Evolutionary conservation across 2,888 invertebrate species (phyloP), one percentile per base, ranked within the genome.

Genomic region (Drosophila neotestacea): DNA sequence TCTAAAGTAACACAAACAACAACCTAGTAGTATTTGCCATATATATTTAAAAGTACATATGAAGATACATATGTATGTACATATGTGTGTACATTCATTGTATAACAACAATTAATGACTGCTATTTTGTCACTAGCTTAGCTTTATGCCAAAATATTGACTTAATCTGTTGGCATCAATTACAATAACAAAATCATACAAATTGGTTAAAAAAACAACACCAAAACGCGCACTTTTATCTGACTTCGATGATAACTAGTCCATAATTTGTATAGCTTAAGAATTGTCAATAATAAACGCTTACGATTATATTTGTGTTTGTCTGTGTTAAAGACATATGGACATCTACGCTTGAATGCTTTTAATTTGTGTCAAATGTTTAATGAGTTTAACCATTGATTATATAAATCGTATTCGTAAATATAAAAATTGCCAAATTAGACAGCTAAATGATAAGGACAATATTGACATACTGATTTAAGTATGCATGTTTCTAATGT

Each of bases 71-170:
- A 13, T 9, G 11, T 13, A 13, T 9, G 11, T 32, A 34, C 32
- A 22, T 11, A 13, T n/a, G n/a, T 46, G 46, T n/a, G 34, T 68
- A 34, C 58, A 58, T 54, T 73, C 58, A 64, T 65, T 77, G 71
- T 63, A 64, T 67, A 75, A 64, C 58, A 74, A 76, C 77, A 83
- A 85, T 85, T 84, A 83, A 85, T 83, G 70, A 69, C 70, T 68
- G 63, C 72, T 81, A 80, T 84, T 85, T 84, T 85, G 80, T 85
- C 85, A 80, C 83, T 69, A 70, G 69, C 75, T 60, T 32, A 73
- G 46, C 68, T 70, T 75, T 71, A 65, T 72, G 77, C 79, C 80
- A 82, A 82, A 77, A 82, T 78, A 84, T 84, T 82, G 78, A 60
- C 68, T 67, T 75, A 83, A 84, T 70, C 77, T 77, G 65, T 82